These are phyloP conservation scores for Ciconia maguari DNA, from an alignment of 2,113 vertebrate species.

Conservation along the genomic window DNA sequence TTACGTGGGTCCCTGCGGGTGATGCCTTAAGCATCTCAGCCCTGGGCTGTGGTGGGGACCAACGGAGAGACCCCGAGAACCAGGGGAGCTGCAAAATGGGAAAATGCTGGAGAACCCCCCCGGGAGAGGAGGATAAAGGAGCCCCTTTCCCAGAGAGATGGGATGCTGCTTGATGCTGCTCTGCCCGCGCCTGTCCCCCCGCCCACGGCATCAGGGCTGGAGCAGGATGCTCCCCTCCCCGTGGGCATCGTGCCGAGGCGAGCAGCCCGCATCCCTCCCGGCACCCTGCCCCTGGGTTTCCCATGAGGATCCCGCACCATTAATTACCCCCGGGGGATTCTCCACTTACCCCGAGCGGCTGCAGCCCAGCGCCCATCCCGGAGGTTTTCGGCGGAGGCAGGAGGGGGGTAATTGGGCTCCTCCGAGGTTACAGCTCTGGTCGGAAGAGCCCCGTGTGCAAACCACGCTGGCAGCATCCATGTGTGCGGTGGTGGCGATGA, in stretches of 20 bases:
- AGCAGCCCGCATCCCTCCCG: background rate
- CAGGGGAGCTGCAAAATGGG: background rate
- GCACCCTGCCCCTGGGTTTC: fast-evolving
- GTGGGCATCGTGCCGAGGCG: background rate
- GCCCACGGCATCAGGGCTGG: no score
- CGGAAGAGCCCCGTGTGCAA: background rate
- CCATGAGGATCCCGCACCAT: fast-evolving
- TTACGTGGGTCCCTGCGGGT: background rate
- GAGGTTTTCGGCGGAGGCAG: background rate
- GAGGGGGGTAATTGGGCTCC: background rate
- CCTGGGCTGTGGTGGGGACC: background rate
- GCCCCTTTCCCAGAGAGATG: no score
- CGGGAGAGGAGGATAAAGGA: background rate
- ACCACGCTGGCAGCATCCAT: background rate
- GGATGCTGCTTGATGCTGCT: background rate
- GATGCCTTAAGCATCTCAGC: background rate
- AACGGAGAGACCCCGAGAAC: background rate
- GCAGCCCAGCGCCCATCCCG: fast-evolving
- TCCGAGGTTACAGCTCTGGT: background rate
- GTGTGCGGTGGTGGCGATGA: conserved; percentile 31
- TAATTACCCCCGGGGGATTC: background rate
- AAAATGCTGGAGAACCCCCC: background rate
- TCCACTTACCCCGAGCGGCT: background rate
- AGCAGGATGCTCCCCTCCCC: background rate
- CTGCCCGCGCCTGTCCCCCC: background rate